Conservation (phyloP, 2,113 vertebrate genomes). For the Leptobrachium leishanense region DNA sequence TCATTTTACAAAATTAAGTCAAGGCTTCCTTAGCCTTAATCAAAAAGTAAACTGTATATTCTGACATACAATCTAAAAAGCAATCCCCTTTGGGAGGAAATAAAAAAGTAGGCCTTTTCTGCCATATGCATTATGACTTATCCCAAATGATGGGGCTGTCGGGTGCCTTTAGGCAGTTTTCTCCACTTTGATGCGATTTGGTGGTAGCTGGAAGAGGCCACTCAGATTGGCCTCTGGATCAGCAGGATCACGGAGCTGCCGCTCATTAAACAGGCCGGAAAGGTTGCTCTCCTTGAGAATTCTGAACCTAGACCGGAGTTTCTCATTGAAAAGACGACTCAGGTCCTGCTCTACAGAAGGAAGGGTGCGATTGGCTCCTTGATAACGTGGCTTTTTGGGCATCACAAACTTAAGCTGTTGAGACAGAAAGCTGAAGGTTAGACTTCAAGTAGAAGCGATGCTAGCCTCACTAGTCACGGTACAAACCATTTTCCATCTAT, state of each 20-base stretch:
- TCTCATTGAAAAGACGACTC: conserved; percentile 63
- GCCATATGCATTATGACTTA: too few relatives aligned
- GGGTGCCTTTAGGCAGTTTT: not conserved
- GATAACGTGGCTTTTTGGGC: conserved; percentile 57
- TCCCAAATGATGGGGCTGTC: too few relatives aligned
- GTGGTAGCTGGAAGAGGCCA: conserved; percentile 63
- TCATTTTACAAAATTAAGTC: too few relatives aligned
- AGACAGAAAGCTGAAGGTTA: not conserved
- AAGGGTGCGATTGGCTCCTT: conserved; percentile 39
- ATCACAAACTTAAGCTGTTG: conserved; percentile 9
- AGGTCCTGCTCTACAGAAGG: conserved; percentile 67
- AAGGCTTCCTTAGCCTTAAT: too few relatives aligned
- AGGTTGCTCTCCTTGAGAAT: conserved; percentile 70
- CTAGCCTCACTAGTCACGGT: too few relatives aligned
- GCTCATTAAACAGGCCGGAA: conserved; percentile 72
- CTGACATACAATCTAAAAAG: too few relatives aligned
- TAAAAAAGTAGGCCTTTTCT: too few relatives aligned
- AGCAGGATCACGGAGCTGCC: conserved; percentile 68
- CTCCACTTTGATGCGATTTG: not conserved
- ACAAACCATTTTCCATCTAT: too few relatives aligned
- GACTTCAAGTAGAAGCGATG: not conserved
- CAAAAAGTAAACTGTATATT: too few relatives aligned
- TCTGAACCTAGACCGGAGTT: conserved; percentile 64
- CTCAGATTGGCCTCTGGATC: conserved; percentile 72
- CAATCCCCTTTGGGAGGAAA: too few relatives aligned